Base-by-base conservation (phyloP, 1,140 invertebrate species). In the Drosophila subobscura region DNA sequence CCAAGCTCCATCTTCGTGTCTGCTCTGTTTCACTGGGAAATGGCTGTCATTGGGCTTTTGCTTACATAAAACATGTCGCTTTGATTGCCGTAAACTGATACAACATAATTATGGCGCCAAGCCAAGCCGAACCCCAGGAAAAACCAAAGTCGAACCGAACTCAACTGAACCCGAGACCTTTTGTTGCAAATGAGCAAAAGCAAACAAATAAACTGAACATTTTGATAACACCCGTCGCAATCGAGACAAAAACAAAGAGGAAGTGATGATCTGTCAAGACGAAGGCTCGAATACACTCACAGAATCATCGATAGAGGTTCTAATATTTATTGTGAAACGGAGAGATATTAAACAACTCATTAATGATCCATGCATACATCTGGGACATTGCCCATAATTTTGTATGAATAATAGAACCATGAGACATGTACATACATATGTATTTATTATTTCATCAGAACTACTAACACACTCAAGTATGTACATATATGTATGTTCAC, bases 51-150 rank as follows among this genome's bases (percentile, higher is more conserved):
- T 76, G 49, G 61, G 52, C 50, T 73, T 64, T 50, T 70, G 60
- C 75, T 78, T 78, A 73, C 68, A 78, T 78, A 78, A 78, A 78
- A 44, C 53, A 61, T 81, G 54, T 77, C 22, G 65, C 61, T 67
- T 37, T 81, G 81, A 80, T 85, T 81, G 74, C 74, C 57, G 77
- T 78, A 88, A 88, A 74, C 65, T 88, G 77, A 88, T 88, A 84
- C 79, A 84, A 83, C 80, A 79, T 85, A 84, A 84, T 84, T 84
- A 85, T 72, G 51, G 37, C 46, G 27, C 41, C 57, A 49, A 46
- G 44, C 41, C 42, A 72, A 57, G 49, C 58, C 66, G 33, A 68
- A 68, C 66, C 50, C 64, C 33, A 2, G 8, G 29, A 14, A 41
- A 68, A 41, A 44, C 50, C 46, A 6, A 8, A 33, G 4, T 25